Conservation (phyloP, 1,140 invertebrate species). For the Acromyrmex charruanus region DNA sequence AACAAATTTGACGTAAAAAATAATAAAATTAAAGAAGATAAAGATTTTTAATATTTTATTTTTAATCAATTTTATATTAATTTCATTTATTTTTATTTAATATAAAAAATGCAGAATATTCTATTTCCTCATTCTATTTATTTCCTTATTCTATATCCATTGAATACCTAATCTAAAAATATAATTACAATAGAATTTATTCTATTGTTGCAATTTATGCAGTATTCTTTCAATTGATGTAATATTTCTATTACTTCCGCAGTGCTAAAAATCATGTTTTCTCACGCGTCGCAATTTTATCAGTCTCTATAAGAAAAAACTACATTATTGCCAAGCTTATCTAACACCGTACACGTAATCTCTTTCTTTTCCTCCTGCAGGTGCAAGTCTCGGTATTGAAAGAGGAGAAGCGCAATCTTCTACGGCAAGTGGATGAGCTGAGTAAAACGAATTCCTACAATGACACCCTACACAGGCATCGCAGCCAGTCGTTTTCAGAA, state of each 20-base stretch:
- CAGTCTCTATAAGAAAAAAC: constrained; percentile 1
- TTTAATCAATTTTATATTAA: neutral
- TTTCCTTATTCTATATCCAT: neutral
- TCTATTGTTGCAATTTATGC: neutral
- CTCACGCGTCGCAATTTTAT: constrained; percentile 24
- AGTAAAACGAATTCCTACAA: constrained; percentile 76
- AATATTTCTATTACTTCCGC: neutral
- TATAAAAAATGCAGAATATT: neutral
- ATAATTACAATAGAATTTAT: neutral
- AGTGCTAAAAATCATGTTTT: neutral
- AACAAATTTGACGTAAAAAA: constrained; percentile 7
- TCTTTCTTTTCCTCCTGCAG: constrained; percentile 79
- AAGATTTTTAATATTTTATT: neutral
- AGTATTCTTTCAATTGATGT: neutral
- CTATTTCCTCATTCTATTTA: neutral
- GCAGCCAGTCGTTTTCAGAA: constrained; percentile 84
- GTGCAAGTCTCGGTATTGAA: constrained; percentile 91
- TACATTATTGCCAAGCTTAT: constrained; percentile 35
- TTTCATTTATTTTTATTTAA: neutral
- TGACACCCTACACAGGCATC: constrained; percentile 82
- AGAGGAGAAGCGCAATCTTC: constrained; percentile 91
- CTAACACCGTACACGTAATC: neutral
- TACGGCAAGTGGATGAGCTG: constrained; percentile 87
- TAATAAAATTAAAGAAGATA: neutral
- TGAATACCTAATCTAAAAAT: neutral